Conservation (phyloP, 1,140 invertebrate genomes). For the Scylla paramamosain region DNA sequence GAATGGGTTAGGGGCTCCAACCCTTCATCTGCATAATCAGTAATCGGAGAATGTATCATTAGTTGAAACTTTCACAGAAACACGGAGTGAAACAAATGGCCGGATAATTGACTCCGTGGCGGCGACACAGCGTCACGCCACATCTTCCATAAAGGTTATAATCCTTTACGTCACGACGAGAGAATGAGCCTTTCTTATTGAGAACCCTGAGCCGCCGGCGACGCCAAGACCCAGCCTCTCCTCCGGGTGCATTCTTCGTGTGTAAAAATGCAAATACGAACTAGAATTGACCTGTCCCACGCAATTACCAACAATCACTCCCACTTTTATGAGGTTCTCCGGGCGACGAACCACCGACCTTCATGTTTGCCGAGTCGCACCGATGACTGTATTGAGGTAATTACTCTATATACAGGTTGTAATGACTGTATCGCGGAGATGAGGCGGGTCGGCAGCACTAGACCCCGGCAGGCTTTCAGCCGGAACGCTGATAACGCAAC, state of each 20-base stretch:
- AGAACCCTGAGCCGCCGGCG: neutral
- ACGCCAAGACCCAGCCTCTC: conserved; percentile 33
- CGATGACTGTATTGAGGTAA: conserved; percentile 55
- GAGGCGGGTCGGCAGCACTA: neutral
- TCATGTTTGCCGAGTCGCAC: neutral
- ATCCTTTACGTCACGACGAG: neutral
- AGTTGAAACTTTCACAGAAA: conserved; percentile 66
- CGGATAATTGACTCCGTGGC: conserved; percentile 40
- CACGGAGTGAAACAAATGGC: conserved; percentile 65
- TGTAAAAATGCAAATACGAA: conserved; percentile 60
- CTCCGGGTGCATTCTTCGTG: conserved; percentile 60
- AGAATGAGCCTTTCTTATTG: neutral
- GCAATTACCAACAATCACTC: conserved; percentile 66
- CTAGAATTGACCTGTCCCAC: conserved; percentile 63
- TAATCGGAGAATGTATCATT: conserved; percentile 57
- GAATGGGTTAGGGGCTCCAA: neutral
- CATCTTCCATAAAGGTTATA: neutral
- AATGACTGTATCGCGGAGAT: conserved; percentile 35
- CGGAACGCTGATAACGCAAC: no score
- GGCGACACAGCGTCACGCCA: neutral
- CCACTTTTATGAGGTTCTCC: conserved; percentile 46
- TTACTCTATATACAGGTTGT: conserved; percentile 47
- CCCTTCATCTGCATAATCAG: conserved; percentile 59
- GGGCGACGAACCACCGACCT: conserved; percentile 41
- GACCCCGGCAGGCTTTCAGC: no score